phyloP scores from a whole-genome alignment of 2,797 vertebrate genomes.

The Pseudomugil tenellus region DNA sequence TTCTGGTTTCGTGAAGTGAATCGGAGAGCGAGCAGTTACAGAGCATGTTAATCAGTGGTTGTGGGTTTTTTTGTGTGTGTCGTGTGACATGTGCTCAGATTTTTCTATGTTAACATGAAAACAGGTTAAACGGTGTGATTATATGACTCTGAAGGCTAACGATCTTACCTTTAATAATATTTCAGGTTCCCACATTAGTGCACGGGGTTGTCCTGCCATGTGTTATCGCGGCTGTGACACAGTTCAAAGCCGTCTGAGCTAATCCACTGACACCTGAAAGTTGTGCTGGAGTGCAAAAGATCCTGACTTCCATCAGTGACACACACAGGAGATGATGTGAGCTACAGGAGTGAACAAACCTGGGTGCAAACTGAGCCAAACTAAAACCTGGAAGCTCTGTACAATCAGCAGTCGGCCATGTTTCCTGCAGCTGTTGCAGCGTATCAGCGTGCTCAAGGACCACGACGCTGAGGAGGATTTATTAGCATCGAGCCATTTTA shows the following conservation, averaged over 20 bases:
- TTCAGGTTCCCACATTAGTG: too few relatives aligned
- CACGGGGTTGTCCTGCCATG: too few relatives aligned
- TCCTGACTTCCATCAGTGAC: neutral
- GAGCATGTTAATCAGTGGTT: conserved; percentile 14
- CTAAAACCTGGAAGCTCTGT: neutral
- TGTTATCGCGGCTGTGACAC: neutral
- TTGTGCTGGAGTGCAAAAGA: neutral
- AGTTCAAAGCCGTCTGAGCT: neutral
- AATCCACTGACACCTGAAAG: neutral
- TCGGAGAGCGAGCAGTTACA: neutral
- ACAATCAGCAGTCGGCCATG: neutral
- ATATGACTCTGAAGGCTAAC: too few relatives aligned
- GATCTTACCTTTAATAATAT: too few relatives aligned
- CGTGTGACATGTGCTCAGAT: neutral
- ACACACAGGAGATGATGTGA: neutral
- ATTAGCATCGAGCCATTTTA: neutral
- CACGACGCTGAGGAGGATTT: neutral
- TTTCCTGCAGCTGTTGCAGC: neutral
- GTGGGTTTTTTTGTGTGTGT: conserved; percentile 9
- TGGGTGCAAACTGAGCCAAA: neutral
- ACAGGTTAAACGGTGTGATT: neutral
- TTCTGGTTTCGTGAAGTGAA: neutral
- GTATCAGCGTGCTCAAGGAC: neutral
- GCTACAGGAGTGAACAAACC: neutral
- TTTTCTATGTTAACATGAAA: neutral